Conservation (phyloP, 2,888 invertebrate species). For the Eristalis pertinax region DNA sequence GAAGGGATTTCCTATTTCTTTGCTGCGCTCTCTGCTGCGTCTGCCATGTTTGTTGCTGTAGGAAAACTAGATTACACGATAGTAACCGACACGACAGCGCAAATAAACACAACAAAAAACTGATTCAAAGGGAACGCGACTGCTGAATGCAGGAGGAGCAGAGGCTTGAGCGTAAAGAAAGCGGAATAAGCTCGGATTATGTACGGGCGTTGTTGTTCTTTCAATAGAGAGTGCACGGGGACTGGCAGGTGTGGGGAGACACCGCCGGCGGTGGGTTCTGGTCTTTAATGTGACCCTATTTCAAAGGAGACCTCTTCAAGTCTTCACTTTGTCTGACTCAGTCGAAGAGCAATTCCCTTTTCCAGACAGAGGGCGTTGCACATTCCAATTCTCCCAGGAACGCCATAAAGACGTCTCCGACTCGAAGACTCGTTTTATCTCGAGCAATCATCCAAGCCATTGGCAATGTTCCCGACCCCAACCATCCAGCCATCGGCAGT, state of each 20-base stretch:
- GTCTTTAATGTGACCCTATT: background rate
- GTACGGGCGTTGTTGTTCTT: background rate
- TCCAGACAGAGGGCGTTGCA: too few relatives aligned
- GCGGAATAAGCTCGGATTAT: background rate
- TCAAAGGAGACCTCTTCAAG: background rate
- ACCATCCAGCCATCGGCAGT: background rate
- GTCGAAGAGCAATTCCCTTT: too few relatives aligned
- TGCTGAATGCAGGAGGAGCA: background rate
- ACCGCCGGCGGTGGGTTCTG: background rate
- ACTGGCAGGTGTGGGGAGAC: background rate
- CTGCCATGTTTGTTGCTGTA: background rate
- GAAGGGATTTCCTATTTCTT: conserved; percentile 39
- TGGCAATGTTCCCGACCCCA: background rate
- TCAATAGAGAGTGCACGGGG: background rate
- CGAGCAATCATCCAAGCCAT: background rate
- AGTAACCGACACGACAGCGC: conserved; percentile 4
- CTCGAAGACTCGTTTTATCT: background rate
- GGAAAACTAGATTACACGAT: conserved; percentile 37
- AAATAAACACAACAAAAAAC: conserved; percentile 4
- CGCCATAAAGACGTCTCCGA: background rate
- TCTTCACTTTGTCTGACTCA: too few relatives aligned
- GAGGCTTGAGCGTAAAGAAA: background rate
- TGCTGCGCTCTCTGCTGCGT: background rate
- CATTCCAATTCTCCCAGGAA: background rate
- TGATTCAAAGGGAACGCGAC: background rate